These are phyloP conservation scores for Drosophila testacea DNA, from an alignment of 2,888 invertebrate species.

Conservation along the genomic window DNA sequence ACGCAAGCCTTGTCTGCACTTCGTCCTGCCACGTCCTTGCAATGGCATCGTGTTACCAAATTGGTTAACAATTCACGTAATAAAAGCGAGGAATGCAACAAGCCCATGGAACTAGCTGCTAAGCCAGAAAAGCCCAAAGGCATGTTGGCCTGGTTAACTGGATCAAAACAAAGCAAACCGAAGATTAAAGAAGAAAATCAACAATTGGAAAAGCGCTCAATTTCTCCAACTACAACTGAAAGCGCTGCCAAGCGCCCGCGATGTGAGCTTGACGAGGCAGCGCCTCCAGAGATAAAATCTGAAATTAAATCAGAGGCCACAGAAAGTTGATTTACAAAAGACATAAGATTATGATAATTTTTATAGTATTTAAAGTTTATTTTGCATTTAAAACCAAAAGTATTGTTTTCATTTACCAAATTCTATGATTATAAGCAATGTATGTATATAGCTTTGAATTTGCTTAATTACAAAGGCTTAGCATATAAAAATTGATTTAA, in stretches of 20 bases:
- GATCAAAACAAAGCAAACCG: slow-evolving; percentile 44
- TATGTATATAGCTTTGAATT: slow-evolving; percentile 38
- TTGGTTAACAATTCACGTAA: slow-evolving; percentile 90
- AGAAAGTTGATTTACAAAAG: not conserved
- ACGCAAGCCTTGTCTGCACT: slow-evolving; percentile 86
- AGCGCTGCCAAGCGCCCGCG: slow-evolving; percentile 58
- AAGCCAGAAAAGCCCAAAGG: slow-evolving; percentile 70
- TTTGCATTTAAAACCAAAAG: slow-evolving; percentile 68
- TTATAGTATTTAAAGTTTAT: slow-evolving; percentile 66
- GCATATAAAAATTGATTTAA: slow-evolving; percentile 63
- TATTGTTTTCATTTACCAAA: slow-evolving; percentile 60
- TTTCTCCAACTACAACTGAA: slow-evolving; percentile 22
- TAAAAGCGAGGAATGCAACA: slow-evolving; percentile 88
- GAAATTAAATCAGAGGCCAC: slow-evolving; percentile 30
- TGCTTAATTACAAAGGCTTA: slow-evolving; percentile 67
- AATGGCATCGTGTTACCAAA: slow-evolving; percentile 90
- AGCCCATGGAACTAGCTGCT: slow-evolving; percentile 82
- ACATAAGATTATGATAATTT: not conserved
- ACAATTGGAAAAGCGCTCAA: slow-evolving; percentile 37
- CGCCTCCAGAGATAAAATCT: slow-evolving; percentile 2
- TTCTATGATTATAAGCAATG: slow-evolving; percentile 37
- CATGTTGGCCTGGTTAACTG: slow-evolving; percentile 80
- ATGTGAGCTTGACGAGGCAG: slow-evolving; percentile 22
- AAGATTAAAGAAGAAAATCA: slow-evolving; percentile 21
- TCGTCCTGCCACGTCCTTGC: slow-evolving; percentile 86